These are phyloP conservation scores for Gallinago jamesoni DNA, from an alignment of 2,113 vertebrate genomes.

Conservation along the genomic window DNA sequence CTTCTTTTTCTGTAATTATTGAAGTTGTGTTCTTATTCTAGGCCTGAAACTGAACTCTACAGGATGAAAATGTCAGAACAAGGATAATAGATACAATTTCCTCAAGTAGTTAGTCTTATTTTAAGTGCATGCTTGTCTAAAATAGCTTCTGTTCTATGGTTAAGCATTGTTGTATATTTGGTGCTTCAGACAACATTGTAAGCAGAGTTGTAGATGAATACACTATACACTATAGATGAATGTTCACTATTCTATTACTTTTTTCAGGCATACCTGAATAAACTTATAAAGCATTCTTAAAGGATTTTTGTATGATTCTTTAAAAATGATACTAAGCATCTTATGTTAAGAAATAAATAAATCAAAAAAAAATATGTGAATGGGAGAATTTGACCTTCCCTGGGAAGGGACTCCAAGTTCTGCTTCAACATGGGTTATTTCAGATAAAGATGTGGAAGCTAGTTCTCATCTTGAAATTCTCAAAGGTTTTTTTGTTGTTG, in stretches of 20 bases:
- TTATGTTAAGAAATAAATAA: background rate
- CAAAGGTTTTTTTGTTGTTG: background rate
- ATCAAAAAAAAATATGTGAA: no score
- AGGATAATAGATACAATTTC: background rate
- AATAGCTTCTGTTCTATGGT: background rate
- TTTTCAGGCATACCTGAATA: background rate
- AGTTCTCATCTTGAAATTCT: background rate
- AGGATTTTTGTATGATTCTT: background rate
- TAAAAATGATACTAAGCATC: background rate
- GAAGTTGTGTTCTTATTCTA: background rate
- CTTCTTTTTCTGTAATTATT: background rate
- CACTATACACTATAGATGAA: no score
- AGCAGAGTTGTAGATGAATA: background rate
- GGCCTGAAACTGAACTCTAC: background rate
- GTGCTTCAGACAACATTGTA: background rate
- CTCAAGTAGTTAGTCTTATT: background rate
- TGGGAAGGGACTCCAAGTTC: background rate
- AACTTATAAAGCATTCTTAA: background rate
- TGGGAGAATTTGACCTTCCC: background rate
- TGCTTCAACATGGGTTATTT: background rate
- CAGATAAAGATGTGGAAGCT: background rate
- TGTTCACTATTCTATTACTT: background rate
- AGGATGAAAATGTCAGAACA: background rate
- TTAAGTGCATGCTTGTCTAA: background rate
- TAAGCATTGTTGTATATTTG: background rate